Percentiles rank a stretch among this genome's conserved stretches.
Conservation (phyloP, 2,113 vertebrate genomes). For the Fukomys damarensis region DNA sequence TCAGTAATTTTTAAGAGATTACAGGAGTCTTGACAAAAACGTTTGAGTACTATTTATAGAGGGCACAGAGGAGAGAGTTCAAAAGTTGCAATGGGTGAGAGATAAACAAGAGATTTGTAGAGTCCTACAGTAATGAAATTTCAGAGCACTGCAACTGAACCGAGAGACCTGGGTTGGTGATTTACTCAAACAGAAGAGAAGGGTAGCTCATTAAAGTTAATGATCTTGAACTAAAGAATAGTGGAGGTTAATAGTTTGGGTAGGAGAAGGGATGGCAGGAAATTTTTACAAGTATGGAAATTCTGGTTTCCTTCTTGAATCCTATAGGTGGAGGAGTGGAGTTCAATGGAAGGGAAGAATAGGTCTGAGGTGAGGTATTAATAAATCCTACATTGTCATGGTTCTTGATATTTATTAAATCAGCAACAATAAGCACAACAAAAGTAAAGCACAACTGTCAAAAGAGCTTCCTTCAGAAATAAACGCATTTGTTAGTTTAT, state of each 20-base stretch:
- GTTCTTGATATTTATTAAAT: slow-evolving; percentile 30
- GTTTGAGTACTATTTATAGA: neutral
- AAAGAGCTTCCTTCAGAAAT: slow-evolving; percentile 48
- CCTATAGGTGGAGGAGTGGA: neutral
- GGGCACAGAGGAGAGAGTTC: neutral
- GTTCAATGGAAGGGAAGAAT: neutral
- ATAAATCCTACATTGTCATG: neutral
- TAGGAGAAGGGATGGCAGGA: neutral
- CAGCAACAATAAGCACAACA: neutral
- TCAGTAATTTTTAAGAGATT: slow-evolving; percentile 2
- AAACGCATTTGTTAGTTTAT: neutral
- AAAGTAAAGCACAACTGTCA: neutral
- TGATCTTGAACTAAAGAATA: slow-evolving; percentile 34
- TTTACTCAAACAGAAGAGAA: neutral
- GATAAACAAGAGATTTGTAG: neutral
- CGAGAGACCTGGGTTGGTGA: neutral
- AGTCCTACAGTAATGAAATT: neutral
- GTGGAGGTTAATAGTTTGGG: neutral
- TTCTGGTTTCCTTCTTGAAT: neutral
- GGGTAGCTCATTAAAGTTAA: neutral
- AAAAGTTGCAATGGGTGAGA: neutral
- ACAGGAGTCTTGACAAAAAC: neutral
- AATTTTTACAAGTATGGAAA: neutral
- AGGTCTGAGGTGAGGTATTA: neutral
- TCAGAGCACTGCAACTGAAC: neutral